Evolutionary conservation across 2,113 vertebrate species (phyloP), one percentile per base, ranked within the genome.

Genomic region (Condylura cristata): DNA sequence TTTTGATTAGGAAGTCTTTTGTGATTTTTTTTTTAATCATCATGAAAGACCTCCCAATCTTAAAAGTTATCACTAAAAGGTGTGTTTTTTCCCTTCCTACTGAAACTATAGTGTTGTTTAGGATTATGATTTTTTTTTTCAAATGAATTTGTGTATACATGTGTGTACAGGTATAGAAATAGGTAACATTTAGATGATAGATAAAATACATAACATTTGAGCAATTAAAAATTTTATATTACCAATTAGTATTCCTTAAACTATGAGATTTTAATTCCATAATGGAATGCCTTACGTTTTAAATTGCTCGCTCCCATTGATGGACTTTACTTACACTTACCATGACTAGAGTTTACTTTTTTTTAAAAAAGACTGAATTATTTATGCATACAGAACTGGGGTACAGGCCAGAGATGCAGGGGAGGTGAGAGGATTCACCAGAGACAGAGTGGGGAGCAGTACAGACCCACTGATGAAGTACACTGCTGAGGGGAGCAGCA

Each of bases 231-330:
- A 24, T 72, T 90, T 94, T 75, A 30, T 90, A 85, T 24, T 85
- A 46, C 26, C 37, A 76, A 2, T 58, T 79, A 86, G 12, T 86
- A 75, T n/a, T 82, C 39, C 48, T 30, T 75, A 80, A 92, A 48
- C 24, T 72, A 30, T 28, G 26, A n/a, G 41, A 68, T 89, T 94
- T 96, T 75, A 79, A 48, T 86, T 70, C 34, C 22, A 34, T 71
- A 61, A 76, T 30, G 44, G 22, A 56, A 63, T 94, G 28, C 24
- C 30, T 79, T 65, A 34, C 4, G 7, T 79, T 96, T 96, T 90
- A 2, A 94, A 83, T 65, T 74, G 16, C 13, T 80, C 84, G 10
- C 44, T 92, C 26, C 46, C 14, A 41, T 46, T 92, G 86, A 34
- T 90, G 30, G 28, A 81, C 39, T 81, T 84, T 61, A 71, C 8